These are phyloP conservation scores for Ernsta delagoae DNA, from an alignment of 2,888 invertebrate species.

Conservation along the genomic window DNA sequence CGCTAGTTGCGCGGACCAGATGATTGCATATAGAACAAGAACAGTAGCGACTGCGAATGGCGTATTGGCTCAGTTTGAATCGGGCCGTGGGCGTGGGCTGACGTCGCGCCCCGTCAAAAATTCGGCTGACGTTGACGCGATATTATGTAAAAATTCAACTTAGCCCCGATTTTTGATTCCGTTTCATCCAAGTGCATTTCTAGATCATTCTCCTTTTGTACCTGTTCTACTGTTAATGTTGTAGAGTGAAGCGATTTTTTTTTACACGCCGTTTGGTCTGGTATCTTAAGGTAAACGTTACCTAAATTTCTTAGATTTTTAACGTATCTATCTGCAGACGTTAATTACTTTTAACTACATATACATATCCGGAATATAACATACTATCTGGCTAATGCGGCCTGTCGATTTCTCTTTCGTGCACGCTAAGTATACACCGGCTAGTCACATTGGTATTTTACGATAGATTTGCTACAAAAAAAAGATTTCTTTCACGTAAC, in stretches of 20 bases:
- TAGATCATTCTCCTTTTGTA: constrained; percentile 41
- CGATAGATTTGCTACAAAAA: constrained; percentile 39
- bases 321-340: constrained; percentile 15
- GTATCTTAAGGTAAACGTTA: constrained; percentile 40
- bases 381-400: constrained; percentile 21
- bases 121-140: constrained; percentile 60
- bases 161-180: constrained; percentile 35
- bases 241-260: constrained; percentile 33
- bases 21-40: constrained; percentile 19
- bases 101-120: constrained; percentile 47
- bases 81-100: constrained; percentile 56
- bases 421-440: constrained; percentile 50
- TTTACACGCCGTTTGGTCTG: constrained; percentile 41
- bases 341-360: constrained; percentile 28
- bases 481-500: constrained; percentile 17
- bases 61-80: constrained; percentile 59
- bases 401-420: constrained; percentile 72
- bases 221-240: constrained; percentile 32
- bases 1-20: constrained; percentile 2
- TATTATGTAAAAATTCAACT: constrained; percentile 50
- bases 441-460: constrained; percentile 27
- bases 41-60: constrained; percentile 32
- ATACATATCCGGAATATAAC: constrained; percentile 29
- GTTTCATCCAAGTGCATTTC: constrained; percentile 45
- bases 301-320: constrained; percentile 33